phyloP scores from a whole-genome alignment of 1,140 invertebrate genomes.

The Nylanderia fulva region DNA sequence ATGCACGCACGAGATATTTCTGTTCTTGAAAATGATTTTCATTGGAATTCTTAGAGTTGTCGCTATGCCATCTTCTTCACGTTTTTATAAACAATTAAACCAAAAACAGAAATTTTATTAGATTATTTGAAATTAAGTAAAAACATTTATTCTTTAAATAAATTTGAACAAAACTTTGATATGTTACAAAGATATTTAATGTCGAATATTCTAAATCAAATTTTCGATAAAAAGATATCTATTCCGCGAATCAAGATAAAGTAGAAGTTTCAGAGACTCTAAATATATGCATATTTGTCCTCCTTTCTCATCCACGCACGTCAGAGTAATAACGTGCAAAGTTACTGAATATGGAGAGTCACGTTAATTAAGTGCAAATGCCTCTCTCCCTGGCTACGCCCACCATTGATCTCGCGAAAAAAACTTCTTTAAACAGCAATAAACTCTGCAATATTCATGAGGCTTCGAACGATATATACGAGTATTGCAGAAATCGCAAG shows the following conservation, averaged over 20 bases:
- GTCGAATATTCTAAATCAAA: neutral
- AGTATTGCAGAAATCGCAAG: constrained; percentile 9
- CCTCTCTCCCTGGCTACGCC: neutral
- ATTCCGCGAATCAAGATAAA: neutral
- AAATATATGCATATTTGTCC: neutral
- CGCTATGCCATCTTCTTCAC: neutral
- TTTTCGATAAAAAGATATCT: neutral
- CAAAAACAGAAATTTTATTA: neutral
- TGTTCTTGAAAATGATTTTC: neutral
- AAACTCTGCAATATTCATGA: constrained; percentile 3
- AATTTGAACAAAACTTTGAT: neutral
- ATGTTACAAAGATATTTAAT: neutral
- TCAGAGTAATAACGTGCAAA: constrained; percentile 6
- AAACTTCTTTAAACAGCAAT: neutral
- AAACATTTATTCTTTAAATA: neutral
- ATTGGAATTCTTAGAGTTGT: neutral
- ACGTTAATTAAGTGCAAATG: neutral
- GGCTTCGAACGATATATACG: neutral
- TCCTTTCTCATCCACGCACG: neutral
- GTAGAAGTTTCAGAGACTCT: neutral
- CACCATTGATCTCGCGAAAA: neutral
- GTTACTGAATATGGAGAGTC: neutral
- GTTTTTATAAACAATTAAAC: neutral
- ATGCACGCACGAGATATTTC: neutral
- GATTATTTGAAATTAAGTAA: neutral